Percentiles rank a stretch among this genome's conserved stretches.
Conservation (phyloP, 2,888 invertebrate species). For the Scaptomyza parva region DNA sequence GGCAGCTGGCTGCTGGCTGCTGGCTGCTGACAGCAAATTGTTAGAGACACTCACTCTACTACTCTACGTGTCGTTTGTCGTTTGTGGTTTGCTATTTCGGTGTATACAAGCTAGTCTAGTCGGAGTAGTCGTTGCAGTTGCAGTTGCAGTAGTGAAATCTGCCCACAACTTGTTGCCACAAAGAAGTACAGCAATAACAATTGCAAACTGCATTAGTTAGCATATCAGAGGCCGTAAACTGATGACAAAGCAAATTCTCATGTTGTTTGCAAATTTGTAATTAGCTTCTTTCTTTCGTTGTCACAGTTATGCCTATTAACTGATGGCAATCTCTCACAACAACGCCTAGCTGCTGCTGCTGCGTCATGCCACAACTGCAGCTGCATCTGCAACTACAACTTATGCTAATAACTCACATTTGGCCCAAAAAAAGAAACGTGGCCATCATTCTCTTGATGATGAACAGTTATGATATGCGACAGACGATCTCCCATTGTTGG, state of each 20-base stretch:
- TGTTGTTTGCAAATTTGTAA: constrained; percentile 51
- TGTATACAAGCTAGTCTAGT: constrained; percentile 18
- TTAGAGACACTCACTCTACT: constrained; percentile 14
- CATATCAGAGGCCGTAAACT: constrained; percentile 51
- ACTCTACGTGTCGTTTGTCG: constrained; percentile 3
- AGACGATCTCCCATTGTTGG: constrained; percentile 74
- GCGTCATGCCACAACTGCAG: constrained; percentile 24
- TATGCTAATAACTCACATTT: constrained; percentile 26
- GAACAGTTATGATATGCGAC: constrained; percentile 73
- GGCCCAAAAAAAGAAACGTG: constrained; percentile 23
- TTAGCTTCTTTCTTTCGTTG: constrained; percentile 27
- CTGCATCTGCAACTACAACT: constrained; percentile 3
- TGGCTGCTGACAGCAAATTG: constrained; percentile 39
- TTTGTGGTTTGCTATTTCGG: constrained; percentile 10
- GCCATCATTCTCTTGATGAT: constrained; percentile 50
- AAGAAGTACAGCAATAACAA: constrained; percentile 17
- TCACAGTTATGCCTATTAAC: constrained; percentile 48
- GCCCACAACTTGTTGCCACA: constrained; percentile 35
- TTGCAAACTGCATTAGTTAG: constrained; percentile 39
- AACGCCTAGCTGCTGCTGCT: constrained; percentile 25
- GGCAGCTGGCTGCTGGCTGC: constrained; percentile 57
- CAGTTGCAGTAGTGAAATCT: constrained; percentile 49
- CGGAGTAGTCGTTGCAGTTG: neutral
- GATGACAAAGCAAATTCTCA: constrained; percentile 58
- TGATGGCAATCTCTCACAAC: constrained; percentile 49